Base-by-base conservation (phyloP, 1,140 invertebrate species). In the Lepidurus packardi region DNA sequence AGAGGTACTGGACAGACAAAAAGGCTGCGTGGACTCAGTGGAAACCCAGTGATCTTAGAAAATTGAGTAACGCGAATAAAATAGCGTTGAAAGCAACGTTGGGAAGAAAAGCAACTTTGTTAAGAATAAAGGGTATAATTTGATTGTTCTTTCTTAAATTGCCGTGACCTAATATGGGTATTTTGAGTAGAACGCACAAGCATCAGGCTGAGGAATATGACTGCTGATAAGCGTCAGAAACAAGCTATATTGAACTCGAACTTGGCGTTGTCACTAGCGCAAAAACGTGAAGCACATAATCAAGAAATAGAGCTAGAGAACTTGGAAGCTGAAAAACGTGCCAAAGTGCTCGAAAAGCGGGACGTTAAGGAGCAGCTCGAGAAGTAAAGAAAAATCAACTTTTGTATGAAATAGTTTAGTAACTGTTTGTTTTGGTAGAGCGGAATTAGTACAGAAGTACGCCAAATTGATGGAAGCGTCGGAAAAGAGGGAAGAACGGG, bases 101-200 rank as follows among this genome's bases (percentile, higher is more conserved):
- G 21, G 53, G 53, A 65, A 65, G 53, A 65, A 21, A 65, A 65
- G 53, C 53, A 65, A 65, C 53, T n/a, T n/a, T 65, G 53, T n/a
- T n/a, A 21, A 13, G 53, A 65, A 65, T 65, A n/a, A 7, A 65
- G 21, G 53, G 53, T 65, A 65, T 1, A 21, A 5, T 21, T 13
- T 13, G 0, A 1, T 65, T 47, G 10, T 47, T 0, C 6, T 47
- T 47, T 47, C 2, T 16, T 65, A 7, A 13, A 65, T n/a, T 16
- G 16, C 0, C 8, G 16, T 13, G 53, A 65, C 53, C 13, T 9
- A 5, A 65, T 16, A 21, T 21, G 53, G 16, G 53, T 65, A 65
- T 34, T 34, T 34, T 34, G 53, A 65, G 13, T 13, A 65, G 53
- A 65, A 65, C 21, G 21, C 7, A n/a, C 16, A 65, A 16, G 34